A percentile compares a stretch with the other conserved stretches of the same genome.
Evolutionary conservation across 2,113 vertebrate species (phyloP).

Genomic region (Sinocyclocheilus grahami): DNA sequence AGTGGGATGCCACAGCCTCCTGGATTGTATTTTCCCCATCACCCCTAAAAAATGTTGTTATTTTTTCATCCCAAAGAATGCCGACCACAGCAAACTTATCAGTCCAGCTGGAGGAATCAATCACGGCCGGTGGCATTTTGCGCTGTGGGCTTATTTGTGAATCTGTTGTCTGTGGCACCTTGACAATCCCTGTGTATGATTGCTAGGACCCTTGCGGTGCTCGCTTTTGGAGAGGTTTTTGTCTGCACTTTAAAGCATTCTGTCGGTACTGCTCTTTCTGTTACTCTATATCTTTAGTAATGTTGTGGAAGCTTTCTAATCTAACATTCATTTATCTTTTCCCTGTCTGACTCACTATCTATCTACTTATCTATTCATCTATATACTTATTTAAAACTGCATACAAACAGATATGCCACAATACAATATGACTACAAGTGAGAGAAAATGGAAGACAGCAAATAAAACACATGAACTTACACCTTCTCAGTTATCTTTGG

Average conservation of each 20-base stretch:
- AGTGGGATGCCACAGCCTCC: slow-evolving; percentile 63
- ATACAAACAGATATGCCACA: not conserved
- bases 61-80: slow-evolving; percentile 69
- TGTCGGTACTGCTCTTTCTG: not conserved
- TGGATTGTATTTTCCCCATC: slow-evolving; percentile 64
- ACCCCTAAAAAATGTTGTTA: slow-evolving; percentile 30
- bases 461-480: not conserved
- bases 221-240: slow-evolving; percentile 66
- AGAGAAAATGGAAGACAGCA: not conserved
- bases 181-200: slow-evolving; percentile 68
- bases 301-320: slow-evolving; percentile 4
- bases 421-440: not conserved
- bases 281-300: slow-evolving; percentile 18
- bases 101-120: slow-evolving; percentile 70
- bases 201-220: slow-evolving; percentile 68
- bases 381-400: slow-evolving; percentile 19
- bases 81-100: slow-evolving; percentile 71
- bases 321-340: not conserved
- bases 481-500: not conserved
- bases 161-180: slow-evolving; percentile 70
- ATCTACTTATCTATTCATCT: not conserved
- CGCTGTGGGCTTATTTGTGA: slow-evolving; percentile 67
- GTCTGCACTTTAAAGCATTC: slow-evolving; percentile 38
- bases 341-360: not conserved
- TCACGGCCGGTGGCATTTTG: slow-evolving; percentile 68